Evolutionary conservation across 2,113 vertebrate genomes (phyloP), one percentile per base, ranked within the genome.

Genomic region (Planiliza haematocheilus): DNA sequence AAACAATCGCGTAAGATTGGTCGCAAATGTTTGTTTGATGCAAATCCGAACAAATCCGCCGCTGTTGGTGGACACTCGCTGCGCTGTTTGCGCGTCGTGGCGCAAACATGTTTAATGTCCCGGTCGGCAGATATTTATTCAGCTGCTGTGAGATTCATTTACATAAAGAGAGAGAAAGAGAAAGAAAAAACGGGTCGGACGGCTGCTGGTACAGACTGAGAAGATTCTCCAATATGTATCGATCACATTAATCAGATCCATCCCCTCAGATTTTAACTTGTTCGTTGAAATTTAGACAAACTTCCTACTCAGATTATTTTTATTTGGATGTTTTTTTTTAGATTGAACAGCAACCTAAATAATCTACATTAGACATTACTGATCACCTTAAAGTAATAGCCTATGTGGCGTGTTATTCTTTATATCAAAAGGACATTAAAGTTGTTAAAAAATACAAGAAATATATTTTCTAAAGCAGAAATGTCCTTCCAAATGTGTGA

Each of bases 21-120:
- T 69, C 60, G 65, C 80, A 90, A 92, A 89, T 89, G 88, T 92
- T 92, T 91, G 89, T 91, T 85, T 86, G 86, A 89, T 90, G 87
- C 88, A 90, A 90, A 92, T 92, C 88, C 67, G 71, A 86, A 89
- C 90, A 92, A 89, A 93, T 90, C 85, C 91, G 53, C 84, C 69
- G 79, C 80, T 90, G 92, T 91, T 83, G 74, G 81, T 60, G 84
- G 79, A 89, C 79, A 61, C 75, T 74, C 79, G 77, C 86, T 68
- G 84, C 75, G 78, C 77, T 83, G 86, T 79, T 86, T 88, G 84
- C 69, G 86, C 75, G 77, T 86, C 86, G 86, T 86, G 81, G 70
- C 87, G 83, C 83, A 93, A 93, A 93, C 87, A 89, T 45, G 86
- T 83, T 89, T 83, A 70, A 86, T 77, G 85, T 85, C 62, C 78